Conservation (phyloP, 2,113 vertebrate genomes). For the Toxostoma redivivum region DNA sequence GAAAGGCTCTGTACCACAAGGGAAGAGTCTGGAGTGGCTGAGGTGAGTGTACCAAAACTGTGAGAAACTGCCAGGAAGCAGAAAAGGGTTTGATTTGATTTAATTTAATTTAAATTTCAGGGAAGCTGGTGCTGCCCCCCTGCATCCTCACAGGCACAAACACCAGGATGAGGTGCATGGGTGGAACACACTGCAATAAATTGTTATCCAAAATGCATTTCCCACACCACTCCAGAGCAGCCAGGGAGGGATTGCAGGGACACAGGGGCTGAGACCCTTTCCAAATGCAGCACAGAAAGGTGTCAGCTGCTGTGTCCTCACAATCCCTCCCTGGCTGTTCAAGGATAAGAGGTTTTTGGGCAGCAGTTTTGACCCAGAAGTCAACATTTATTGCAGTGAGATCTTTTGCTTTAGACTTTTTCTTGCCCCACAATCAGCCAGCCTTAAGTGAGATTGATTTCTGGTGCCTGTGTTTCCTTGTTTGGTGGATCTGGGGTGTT, state of each 20-base stretch:
- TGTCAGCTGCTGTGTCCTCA: background rate
- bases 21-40: background rate
- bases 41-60: background rate
- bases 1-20: background rate
- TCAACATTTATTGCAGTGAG: background rate
- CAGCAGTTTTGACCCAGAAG: background rate
- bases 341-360: background rate
- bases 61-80: background rate
- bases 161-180: rapidly evolving
- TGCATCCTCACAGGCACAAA: background rate
- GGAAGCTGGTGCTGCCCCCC: background rate
- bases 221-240: background rate
- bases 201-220: background rate
- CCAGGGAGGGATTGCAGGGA: background rate
- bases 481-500: background rate
- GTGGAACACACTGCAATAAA: background rate
- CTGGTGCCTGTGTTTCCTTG: background rate
- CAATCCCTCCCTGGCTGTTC: background rate
- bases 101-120: background rate
- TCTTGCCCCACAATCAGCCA: background rate
- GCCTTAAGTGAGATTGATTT: background rate
- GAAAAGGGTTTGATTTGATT: background rate
- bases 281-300: background rate
- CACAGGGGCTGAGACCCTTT: background rate
- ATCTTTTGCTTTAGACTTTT: background rate